Evolutionary conservation across 2,113 vertebrate genomes (phyloP), one percentile per base, ranked within the genome.

Genomic region (Elephantulus edwardii): DNA sequence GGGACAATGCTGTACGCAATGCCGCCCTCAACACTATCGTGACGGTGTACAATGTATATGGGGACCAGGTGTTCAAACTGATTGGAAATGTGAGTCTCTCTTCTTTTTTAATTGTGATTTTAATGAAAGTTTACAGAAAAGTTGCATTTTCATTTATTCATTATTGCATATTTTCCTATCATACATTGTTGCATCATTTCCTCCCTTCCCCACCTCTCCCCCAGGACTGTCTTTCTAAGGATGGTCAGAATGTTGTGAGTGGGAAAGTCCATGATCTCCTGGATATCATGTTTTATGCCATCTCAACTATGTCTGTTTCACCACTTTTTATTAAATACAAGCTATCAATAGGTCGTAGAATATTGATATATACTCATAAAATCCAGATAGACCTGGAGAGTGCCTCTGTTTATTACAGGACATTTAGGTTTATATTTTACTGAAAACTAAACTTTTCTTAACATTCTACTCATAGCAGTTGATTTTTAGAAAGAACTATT

Each of bases 1-100:
- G 99, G 52, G 99, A 99, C 97, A 99, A 98, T 0, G 98, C 99
- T 0, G 99, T 99, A 62, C 99, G 99, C 83, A 99, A 99, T 1
- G 99, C 99, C 78, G 99, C 99, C 0, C 98, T 99, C 28, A 99
- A 99, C 96, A 99, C 99, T 6, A 99, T 99, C 3, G 98, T 99
- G 88, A 98, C 98, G 0, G 99, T 99, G 68, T 99, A 99, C 95
- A 99, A 99, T 0, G 98, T 99, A 46, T 98, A 99, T 0, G 99
- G 99, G 0, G 99, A 99, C 6, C 99, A 99, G 76, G 98, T 99
- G 95, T 99, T 99, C 98, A 99, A 99, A 96, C 98, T 99, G 14
- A 99, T 99, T 52, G 99, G 99, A 97, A 99, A 99, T 83, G 99
- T 99, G 96, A 99, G 99, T 98, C 60, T 83, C 48, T 77, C 58